Conservation (phyloP, 2,888 invertebrate genomes). For the Escarpia spicata region DNA sequence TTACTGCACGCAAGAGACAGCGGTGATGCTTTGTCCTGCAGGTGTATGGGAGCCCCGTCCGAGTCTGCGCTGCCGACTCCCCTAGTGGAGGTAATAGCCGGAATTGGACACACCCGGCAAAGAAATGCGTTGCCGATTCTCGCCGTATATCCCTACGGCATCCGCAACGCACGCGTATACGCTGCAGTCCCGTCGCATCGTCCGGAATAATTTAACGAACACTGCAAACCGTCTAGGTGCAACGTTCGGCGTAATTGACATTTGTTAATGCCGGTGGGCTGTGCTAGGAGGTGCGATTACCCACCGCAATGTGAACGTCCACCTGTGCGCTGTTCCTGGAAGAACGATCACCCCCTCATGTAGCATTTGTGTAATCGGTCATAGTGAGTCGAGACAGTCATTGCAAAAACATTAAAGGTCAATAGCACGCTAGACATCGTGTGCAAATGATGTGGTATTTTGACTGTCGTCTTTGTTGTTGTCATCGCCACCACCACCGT, state of each 20-base stretch:
- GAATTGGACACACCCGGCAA: not conserved
- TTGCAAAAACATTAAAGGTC: not conserved
- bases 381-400: not conserved
- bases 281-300: not conserved
- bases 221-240: not conserved
- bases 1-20: not conserved
- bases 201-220: not conserved
- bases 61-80: not conserved
- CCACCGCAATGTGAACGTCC: not conserved
- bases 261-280: not conserved
- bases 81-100: not conserved
- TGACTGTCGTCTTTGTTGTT: not conserved
- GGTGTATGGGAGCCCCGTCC: not conserved
- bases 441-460: not conserved
- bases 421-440: not conserved
- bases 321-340: not conserved
- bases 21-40: not conserved
- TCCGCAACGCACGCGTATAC: not conserved
- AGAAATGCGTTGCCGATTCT: not conserved
- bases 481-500: too few relatives aligned
- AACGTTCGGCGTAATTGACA: slow-evolving; percentile 3
- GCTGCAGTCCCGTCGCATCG: not conserved
- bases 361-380: not conserved
- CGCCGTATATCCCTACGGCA: not conserved
- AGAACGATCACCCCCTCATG: not conserved